Evolutionary conservation across 2,113 vertebrate species (phyloP), one percentile per base, ranked within the genome.

Genomic region (Pampusana beccarii): DNA sequence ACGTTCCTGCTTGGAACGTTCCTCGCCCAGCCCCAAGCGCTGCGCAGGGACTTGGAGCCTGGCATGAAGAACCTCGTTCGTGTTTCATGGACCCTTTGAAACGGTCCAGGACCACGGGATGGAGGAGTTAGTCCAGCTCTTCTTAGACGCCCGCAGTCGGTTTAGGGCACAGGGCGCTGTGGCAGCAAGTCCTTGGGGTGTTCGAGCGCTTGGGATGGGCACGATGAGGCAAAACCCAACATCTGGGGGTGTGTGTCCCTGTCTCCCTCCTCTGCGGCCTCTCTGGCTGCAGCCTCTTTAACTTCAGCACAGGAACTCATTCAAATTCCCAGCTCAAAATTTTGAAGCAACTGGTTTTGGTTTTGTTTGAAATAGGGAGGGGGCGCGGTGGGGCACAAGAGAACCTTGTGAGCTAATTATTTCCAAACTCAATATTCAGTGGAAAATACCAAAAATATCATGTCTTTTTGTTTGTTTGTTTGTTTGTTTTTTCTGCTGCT

Each of bases 361-460:
- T 19, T 50, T 51, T n/a, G 60, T 64, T 88, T 64, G 75, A 82
- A 84, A 20, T 57, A 20, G 64, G 64, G 36, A 66, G 24, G 48
- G 38, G 62, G 53, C 61, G n/a, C 2, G 8, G 67, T 44, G 71
- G 50, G 54, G 31, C 2, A 6, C 0, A 1, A 80, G 62, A 13
- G 69, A 73, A 72, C 56, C 46, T 44, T 62, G 62, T 65, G 71
- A 92, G 82, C 65, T 78, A 56, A 89, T 95, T 85, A 40, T 92
- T 93, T 88, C 93, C 92, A 72, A 93, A 81, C 38, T 90, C 36
- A 33, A 40, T 28, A 20, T 61, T 84, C 36, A 74, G n/a, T 79
- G 75, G 79, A 86, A 88, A 96, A 88, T 57, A 69, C 77, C 53
- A 74, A 88, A 88, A 92, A 65, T 26, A 65, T 33, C 25, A 25